These are phyloP conservation scores for Simalia tracyae DNA, from an alignment of 2,797 vertebrate species.

Conservation along the genomic window DNA sequence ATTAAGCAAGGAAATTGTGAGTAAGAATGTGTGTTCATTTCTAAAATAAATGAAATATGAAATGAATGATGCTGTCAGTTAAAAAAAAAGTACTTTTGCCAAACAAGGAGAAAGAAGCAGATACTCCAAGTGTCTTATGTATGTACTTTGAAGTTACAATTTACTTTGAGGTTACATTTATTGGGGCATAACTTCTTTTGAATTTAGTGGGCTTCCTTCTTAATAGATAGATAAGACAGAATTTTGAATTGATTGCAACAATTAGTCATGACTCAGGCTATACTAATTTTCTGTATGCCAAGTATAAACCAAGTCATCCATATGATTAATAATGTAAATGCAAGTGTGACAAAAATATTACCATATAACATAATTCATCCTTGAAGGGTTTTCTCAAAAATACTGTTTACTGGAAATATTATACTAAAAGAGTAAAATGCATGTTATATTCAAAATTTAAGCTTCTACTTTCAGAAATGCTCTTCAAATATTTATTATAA, in stretches of 20 bases:
- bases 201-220: neutral
- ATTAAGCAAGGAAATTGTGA: neutral
- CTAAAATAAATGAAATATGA: neutral
- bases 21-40: neutral
- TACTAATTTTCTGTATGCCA: neutral
- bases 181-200: neutral
- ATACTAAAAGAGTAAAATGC: slow-evolving; percentile 40
- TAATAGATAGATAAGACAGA: neutral
- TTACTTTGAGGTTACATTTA: neutral
- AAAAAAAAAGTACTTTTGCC: neutral
- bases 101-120: neutral
- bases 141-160: neutral
- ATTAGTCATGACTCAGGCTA: neutral
- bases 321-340: slow-evolving; percentile 51
- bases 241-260: neutral
- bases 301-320: slow-evolving; percentile 47
- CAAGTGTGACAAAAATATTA: slow-evolving; percentile 54
- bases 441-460: slow-evolving; percentile 42
- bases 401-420: slow-evolving; percentile 47
- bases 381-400: slow-evolving; percentile 49
- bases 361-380: slow-evolving; percentile 55
- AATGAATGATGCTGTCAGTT: neutral
- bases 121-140: neutral
- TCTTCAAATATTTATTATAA: slow-evolving; percentile 32
- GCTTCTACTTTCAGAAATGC: neutral